Conservation (phyloP, 2,888 invertebrate genomes). For the Epinotia nisella region DNA sequence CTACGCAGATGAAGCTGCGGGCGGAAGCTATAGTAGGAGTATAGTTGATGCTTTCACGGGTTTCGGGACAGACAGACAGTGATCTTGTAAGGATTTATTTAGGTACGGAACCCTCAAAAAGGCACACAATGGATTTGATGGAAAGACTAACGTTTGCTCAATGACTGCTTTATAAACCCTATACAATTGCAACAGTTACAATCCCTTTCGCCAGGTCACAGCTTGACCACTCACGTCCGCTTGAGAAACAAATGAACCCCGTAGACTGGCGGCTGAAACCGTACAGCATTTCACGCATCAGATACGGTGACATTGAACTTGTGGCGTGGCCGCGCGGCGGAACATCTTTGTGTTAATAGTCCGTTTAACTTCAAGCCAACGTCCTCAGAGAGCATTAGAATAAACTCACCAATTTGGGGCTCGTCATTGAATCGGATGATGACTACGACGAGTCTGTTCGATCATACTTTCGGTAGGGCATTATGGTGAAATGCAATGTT, state of each 20-base stretch:
- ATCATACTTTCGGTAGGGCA: neutral
- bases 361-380: conserved; percentile 34
- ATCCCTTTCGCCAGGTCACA: too few relatives aligned
- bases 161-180: too few relatives aligned
- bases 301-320: conserved; percentile 54
- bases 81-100: too few relatives aligned
- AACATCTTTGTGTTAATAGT: conserved; percentile 35
- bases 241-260: conserved; percentile 10
- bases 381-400: conserved; percentile 9
- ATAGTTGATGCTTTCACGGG: too few relatives aligned
- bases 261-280: neutral
- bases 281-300: conserved; percentile 47
- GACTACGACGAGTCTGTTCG: neutral
- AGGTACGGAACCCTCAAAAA: too few relatives aligned
- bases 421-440: neutral
- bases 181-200: too few relatives aligned
- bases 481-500: too few relatives aligned
- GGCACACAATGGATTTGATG: too few relatives aligned
- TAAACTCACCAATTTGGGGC: neutral
- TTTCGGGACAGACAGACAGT: too few relatives aligned
- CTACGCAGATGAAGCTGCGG: too few relatives aligned
- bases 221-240: conserved; percentile 11
- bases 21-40: too few relatives aligned
- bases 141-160: too few relatives aligned
- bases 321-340: conserved; percentile 29